A percentile compares a stretch with the other conserved stretches of the same genome.
These are phyloP conservation scores for Rotaria magnacalcarata DNA, from an alignment of 2,888 invertebrate genomes.

Conservation along the genomic window DNA sequence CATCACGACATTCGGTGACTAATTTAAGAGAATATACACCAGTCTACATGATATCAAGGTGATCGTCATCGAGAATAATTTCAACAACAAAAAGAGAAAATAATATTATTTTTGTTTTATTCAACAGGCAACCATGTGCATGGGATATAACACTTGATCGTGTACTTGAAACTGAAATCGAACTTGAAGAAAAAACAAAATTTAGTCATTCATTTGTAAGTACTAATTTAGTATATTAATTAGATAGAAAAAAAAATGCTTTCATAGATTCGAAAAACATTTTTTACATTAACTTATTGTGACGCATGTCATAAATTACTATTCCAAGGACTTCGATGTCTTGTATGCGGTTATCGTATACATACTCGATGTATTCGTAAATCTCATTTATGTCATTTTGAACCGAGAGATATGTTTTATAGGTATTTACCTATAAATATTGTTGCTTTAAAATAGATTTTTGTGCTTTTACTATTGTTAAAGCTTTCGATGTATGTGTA, in stretches of 20 bases:
- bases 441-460: no score
- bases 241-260: not conserved
- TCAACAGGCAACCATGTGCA: not conserved
- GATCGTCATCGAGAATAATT: not conserved
- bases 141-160: constrained; percentile 18
- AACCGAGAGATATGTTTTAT: not conserved
- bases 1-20: not conserved
- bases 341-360: constrained; percentile 26
- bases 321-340: constrained; percentile 29
- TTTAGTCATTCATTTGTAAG: constrained; percentile 35
- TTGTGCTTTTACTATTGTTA: not conserved
- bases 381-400: constrained; percentile 31
- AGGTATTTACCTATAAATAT: not conserved
- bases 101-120: not conserved
- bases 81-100: not conserved
- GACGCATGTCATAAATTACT: constrained; percentile 25
- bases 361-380: constrained; percentile 31
- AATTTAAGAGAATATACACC: constrained; percentile 15
- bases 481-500: not conserved
- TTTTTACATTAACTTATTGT: constrained; percentile 35
- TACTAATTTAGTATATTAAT: not conserved
- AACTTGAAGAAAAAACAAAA: constrained; percentile 10
- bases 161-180: not conserved
- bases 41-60: constrained; percentile 30
- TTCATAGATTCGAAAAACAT: constrained; percentile 27